Evolutionary conservation across 2,113 vertebrate species (phyloP).

Genomic region (Leptosomus discolor): DNA sequence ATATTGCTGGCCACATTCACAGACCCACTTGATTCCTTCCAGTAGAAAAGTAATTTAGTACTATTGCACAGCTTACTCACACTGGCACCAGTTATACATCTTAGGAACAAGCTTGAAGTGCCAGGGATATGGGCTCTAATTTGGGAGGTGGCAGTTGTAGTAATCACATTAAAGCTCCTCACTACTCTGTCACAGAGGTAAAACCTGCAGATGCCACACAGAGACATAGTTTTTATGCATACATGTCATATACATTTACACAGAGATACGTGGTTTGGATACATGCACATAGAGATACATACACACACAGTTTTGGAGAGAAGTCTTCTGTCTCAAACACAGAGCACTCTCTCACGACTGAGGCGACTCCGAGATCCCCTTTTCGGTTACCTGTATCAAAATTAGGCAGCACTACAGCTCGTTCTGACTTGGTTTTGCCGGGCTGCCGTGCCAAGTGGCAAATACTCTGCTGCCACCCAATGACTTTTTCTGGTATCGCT

Average conservation of each 20-base stretch:
- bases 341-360: not conserved
- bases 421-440: not conserved
- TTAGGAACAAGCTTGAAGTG: not conserved
- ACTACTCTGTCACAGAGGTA: not conserved
- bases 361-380: not conserved
- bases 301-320: not conserved
- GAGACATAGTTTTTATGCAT: not conserved
- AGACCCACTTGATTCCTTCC: not conserved
- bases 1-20: not conserved
- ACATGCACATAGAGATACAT: accelerated
- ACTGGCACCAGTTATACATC: not conserved
- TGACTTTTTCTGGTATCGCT: not conserved
- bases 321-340: not conserved
- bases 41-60: not conserved
- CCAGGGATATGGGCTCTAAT: not conserved
- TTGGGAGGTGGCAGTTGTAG: not conserved
- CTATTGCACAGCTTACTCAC: not conserved
- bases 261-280: accelerated
- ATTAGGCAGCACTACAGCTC: not conserved
- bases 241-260: not conserved
- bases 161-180: not conserved
- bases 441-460: not conserved
- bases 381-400: not conserved
- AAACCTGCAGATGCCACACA: not conserved
- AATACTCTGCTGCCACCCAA: slow-evolving; percentile 71